These are phyloP conservation scores for Pagrus major DNA, from an alignment of 2,113 vertebrate genomes.

Conservation along the genomic window DNA sequence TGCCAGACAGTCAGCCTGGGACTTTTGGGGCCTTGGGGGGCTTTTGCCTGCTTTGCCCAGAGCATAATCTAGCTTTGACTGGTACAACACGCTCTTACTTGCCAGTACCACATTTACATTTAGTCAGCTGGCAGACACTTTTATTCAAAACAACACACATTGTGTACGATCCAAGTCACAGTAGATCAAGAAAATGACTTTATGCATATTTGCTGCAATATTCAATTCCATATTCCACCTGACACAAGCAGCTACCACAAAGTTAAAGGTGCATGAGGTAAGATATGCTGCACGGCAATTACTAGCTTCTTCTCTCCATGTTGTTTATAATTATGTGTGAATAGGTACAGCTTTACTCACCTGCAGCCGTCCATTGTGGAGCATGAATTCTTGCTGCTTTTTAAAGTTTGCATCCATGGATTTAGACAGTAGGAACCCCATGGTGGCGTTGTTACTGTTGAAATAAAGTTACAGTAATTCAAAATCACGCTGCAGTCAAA, in stretches of 20 bases:
- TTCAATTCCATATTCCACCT: neutral
- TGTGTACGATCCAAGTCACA: neutral
- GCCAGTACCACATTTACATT: neutral
- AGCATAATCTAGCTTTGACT: neutral
- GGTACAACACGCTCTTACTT: neutral
- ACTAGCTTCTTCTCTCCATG: neutral
- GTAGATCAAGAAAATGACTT: neutral
- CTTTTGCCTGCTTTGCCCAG: neutral
- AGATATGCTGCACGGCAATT: too few relatives aligned
- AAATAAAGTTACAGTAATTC: neutral
- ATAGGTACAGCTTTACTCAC: conserved; percentile 67
- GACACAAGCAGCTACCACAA: neutral
- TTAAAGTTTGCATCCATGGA: conserved; percentile 87
- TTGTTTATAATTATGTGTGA: neutral
- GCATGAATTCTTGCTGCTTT: conserved; percentile 90
- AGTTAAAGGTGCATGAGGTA: neutral
- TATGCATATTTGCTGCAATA: too few relatives aligned
- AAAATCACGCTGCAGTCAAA: too few relatives aligned
- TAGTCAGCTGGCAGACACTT: neutral
- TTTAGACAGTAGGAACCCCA: conserved; percentile 90
- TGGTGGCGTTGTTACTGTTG: conserved; percentile 53
- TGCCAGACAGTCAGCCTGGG: neutral
- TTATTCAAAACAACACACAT: neutral
- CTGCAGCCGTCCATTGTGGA: conserved; percentile 86
- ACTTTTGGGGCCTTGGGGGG: neutral